Conservation (phyloP, 2,113 vertebrate genomes). For the Prunella fulvescens region DNA sequence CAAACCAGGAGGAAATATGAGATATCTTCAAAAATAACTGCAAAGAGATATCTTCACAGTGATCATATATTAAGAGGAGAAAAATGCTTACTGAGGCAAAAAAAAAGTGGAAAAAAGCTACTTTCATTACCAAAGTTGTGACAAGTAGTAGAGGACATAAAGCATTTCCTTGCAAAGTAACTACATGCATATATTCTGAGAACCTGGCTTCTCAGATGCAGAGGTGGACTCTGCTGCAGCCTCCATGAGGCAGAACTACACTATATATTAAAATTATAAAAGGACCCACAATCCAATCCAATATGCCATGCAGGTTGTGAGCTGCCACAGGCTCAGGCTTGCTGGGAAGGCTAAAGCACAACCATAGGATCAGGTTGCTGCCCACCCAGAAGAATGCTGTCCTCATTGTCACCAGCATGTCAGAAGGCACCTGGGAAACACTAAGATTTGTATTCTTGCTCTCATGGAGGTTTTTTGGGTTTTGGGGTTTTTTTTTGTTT, state of each 20-base stretch:
- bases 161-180: not conserved
- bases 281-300: not conserved
- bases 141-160: not conserved
- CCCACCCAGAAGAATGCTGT: not conserved
- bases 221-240: not conserved
- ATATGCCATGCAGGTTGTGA: not conserved
- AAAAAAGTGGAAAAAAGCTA: not conserved
- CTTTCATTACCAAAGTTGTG: not conserved
- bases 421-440: not conserved
- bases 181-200: rapidly evolving
- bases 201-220: not conserved
- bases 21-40: not conserved
- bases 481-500: no score
- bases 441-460: not conserved
- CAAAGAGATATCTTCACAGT: not conserved
- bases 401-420: not conserved
- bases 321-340: not conserved
- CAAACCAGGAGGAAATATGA: not conserved
- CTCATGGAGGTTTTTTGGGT: no score
- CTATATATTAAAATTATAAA: not conserved
- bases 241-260: not conserved
- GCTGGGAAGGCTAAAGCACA: not conserved
- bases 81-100: not conserved
- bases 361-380: not conserved
- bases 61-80: not conserved